Evolutionary conservation across 2,888 invertebrate species (phyloP).

Genomic region (Scaptodrosophila latifasciaeformis): DNA sequence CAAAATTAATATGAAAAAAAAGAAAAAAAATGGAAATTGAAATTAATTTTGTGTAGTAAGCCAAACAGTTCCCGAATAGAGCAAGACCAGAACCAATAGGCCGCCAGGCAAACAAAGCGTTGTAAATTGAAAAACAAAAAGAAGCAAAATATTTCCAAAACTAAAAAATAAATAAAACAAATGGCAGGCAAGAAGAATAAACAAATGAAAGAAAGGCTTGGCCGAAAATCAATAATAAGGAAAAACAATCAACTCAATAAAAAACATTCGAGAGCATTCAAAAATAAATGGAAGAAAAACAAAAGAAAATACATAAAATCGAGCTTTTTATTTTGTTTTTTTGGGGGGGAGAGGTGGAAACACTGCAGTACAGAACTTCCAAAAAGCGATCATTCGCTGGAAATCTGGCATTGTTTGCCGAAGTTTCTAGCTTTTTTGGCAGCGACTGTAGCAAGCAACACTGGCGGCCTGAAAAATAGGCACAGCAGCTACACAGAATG

Average conservation of each 20-base stretch:
- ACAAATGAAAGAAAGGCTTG: conserved; percentile 14
- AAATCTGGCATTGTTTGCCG: too few species aligned
- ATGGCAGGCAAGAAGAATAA: background rate
- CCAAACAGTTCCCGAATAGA: background rate
- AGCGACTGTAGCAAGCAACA: background rate
- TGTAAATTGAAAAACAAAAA: conserved; percentile 21
- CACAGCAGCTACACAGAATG: too few species aligned
- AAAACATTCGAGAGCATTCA: conserved; percentile 55
- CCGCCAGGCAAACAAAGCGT: background rate
- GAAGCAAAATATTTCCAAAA: conserved; percentile 1
- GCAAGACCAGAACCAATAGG: conserved; percentile 1
- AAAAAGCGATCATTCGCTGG: too few species aligned
- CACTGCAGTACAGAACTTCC: background rate
- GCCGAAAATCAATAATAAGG: conserved; percentile 19
- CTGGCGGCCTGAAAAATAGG: background rate
- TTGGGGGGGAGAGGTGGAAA: background rate
- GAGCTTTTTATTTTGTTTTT: conserved; percentile 14
- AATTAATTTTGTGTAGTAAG: conserved; percentile 2
- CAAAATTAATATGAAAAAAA: too few species aligned
- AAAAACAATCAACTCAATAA: conserved; percentile 25
- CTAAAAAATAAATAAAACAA: conserved; percentile 5
- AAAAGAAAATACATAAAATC: conserved; percentile 19
- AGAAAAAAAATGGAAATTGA: background rate
- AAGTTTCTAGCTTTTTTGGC: too few species aligned
- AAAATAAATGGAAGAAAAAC: conserved; percentile 51